These are phyloP conservation scores for Patiria pectinifera DNA, from an alignment of 53 echinoderm and acorn worm species.

Conservation along the genomic window DNA sequence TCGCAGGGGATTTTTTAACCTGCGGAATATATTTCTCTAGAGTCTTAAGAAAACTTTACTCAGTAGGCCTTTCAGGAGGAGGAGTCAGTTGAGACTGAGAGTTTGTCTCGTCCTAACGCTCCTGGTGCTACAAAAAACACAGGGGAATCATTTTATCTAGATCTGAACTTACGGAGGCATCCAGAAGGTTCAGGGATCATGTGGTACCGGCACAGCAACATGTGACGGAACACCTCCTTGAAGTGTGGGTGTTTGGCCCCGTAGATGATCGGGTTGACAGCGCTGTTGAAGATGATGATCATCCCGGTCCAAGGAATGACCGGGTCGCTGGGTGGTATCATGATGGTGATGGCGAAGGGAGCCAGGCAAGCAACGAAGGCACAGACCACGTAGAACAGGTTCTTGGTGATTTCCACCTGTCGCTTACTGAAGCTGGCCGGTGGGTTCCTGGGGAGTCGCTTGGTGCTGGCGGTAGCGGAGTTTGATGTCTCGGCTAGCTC, in stretches of 20 bases:
- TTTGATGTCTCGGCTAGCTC: background rate
- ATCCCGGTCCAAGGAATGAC: constrained; percentile 46
- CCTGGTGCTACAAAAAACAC: too few species aligned
- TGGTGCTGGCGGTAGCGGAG: background rate
- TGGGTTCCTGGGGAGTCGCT: background rate
- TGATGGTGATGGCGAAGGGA: constrained; percentile 56
- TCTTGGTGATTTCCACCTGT: constrained; percentile 69
- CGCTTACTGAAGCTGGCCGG: constrained; percentile 26
- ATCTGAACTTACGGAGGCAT: constrained; percentile 16
- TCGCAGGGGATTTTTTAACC: too few species aligned
- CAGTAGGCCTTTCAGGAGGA: too few species aligned
- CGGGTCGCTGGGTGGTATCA: constrained; percentile 60
- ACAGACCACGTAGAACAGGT: constrained; percentile 66
- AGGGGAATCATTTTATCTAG: too few species aligned
- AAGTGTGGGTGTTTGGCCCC: constrained; percentile 57
- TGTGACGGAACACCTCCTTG: constrained; percentile 54
- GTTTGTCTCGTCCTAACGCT: too few species aligned
- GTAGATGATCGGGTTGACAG: constrained; percentile 53
- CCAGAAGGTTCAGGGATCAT: constrained; percentile 50
- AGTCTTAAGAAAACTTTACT: too few species aligned
- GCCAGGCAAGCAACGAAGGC: constrained; percentile 64
- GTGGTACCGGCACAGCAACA: constrained; percentile 51
- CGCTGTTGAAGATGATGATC: constrained; percentile 55
- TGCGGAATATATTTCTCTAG: too few species aligned
- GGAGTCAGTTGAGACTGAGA: too few species aligned